phyloP scores from a whole-genome alignment of 2,888 invertebrate genomes.

The Calameuta idolon region DNA sequence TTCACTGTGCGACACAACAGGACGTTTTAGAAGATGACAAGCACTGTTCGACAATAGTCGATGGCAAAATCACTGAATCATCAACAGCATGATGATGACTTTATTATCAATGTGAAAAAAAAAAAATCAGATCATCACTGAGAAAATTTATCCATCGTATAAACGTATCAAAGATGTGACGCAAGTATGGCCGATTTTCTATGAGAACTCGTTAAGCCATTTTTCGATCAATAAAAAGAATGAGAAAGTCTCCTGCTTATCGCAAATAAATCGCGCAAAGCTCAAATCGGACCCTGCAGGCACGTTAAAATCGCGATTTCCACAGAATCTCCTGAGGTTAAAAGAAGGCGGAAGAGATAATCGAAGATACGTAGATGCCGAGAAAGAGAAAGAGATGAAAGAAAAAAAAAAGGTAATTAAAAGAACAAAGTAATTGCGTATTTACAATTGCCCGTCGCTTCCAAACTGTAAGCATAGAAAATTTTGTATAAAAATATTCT shows the following conservation, averaged over 20 bases:
- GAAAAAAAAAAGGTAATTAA: not conserved
- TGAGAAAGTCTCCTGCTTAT: not conserved
- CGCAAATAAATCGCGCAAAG: not conserved
- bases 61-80: not conserved
- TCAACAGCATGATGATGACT: not conserved
- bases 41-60: not conserved
- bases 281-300: not conserved
- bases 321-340: not conserved
- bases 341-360: not conserved
- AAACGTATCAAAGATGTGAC: not conserved
- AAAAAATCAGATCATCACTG: not conserved
- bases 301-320: not conserved
- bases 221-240: not conserved
- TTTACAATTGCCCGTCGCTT: constrained; percentile 50
- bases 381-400: not conserved
- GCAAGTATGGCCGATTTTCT: not conserved
- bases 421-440: constrained; percentile 28
- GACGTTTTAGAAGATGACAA: too few relatives aligned
- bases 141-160: not conserved
- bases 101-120: not conserved
- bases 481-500: constrained; percentile 67
- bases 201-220: not conserved
- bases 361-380: not conserved
- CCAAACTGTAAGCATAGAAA: constrained; percentile 50
- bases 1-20: not conserved